Evolutionary conservation across 2,888 invertebrate genomes (phyloP).

Genomic region (Stenolophus ochropezus): DNA sequence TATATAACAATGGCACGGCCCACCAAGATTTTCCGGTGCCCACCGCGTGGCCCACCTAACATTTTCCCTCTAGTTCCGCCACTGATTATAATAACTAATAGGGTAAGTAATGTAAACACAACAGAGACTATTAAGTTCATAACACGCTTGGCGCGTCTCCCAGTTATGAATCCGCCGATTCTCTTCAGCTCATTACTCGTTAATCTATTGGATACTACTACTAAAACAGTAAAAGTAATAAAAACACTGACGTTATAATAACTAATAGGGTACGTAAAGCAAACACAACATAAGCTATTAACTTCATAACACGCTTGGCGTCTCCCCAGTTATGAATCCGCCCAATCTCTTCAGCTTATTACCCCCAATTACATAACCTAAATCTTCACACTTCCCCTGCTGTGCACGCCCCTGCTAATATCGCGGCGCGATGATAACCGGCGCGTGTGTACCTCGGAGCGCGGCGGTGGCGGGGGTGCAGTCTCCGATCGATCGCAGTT

Average conservation of each 20-base stretch:
- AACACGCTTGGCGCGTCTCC: background rate
- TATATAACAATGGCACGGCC: too few relatives aligned
- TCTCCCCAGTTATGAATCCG: background rate
- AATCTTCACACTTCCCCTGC: background rate
- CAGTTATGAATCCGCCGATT: background rate
- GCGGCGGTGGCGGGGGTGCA: background rate
- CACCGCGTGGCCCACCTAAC: too few relatives aligned
- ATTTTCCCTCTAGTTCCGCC: too few relatives aligned
- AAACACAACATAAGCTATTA: too few relatives aligned
- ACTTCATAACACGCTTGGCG: background rate
- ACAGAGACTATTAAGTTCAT: background rate
- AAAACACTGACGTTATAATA: too few relatives aligned
- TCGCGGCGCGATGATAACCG: constrained; percentile 51
- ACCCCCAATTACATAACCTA: background rate
- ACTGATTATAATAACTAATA: too few relatives aligned
- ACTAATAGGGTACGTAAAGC: too few relatives aligned
- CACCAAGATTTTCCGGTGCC: too few relatives aligned
- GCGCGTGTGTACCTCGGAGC: constrained; percentile 14
- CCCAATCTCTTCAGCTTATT: background rate
- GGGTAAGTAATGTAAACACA: too few relatives aligned
- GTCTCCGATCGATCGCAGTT: constrained; percentile 52
- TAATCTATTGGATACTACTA: too few relatives aligned
- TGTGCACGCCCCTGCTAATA: constrained; percentile 58
- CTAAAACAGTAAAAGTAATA: too few relatives aligned
- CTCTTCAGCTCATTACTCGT: background rate